Conservation (phyloP, 2,888 invertebrate genomes). For the Trichopria drosophilae region DNA sequence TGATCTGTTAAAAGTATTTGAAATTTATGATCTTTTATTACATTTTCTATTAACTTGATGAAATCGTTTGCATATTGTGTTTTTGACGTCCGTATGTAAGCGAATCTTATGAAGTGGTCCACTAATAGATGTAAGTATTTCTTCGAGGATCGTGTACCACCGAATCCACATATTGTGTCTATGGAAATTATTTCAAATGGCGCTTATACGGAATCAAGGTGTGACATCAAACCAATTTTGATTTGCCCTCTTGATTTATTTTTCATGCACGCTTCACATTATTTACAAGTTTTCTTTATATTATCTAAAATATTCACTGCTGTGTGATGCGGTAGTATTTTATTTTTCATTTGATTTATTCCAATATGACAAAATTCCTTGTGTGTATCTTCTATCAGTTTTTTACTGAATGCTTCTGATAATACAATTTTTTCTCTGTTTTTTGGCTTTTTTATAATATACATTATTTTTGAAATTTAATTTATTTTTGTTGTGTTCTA, state of each 20-base stretch:
- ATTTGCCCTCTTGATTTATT: constrained; percentile 31
- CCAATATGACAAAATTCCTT: constrained; percentile 26
- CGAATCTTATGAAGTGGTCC: no score
- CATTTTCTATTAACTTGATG: no score
- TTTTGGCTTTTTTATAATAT: no score
- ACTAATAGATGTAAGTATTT: no score
- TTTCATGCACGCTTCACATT: constrained; percentile 26
- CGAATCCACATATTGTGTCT: constrained; percentile 34
- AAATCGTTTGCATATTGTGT: no score
- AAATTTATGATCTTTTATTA: no score
- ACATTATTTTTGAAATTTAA: constrained; percentile 25
- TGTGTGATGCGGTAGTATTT: no score
- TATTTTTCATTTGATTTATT: constrained; percentile 24
- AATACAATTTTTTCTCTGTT: constrained; percentile 30
- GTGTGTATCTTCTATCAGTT: constrained; percentile 23
- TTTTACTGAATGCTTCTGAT: constrained; percentile 27
- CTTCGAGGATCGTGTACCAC: constrained; percentile 17
- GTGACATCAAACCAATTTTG: constrained; percentile 31
- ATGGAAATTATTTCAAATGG: constrained; percentile 34
- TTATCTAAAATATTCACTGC: no score
- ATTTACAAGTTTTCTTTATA: constrained; percentile 16
- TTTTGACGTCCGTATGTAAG: no score
- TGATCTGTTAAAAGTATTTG: constrained; percentile 14
- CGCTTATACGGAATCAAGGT: constrained; percentile 27
- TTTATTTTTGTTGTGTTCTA: constrained; percentile 23